Base-by-base conservation (phyloP, 2,888 invertebrate species). In the Cybosia mesomella region DNA sequence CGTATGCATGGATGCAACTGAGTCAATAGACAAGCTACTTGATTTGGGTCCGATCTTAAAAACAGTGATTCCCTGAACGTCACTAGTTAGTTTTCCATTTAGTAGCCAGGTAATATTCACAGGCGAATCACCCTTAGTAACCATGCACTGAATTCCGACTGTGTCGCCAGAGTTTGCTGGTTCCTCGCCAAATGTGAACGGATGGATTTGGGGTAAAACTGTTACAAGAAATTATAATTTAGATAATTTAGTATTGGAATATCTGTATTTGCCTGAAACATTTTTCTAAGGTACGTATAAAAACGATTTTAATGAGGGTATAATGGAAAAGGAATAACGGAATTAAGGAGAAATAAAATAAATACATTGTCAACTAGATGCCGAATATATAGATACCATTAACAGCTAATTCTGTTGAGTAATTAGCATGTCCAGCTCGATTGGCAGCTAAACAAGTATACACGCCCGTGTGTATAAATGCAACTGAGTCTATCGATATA, bases 141-240 rank as follows among this genome's bases (percentile, higher is more conserved):
- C 96, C 91, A 97, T 96, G 87, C 97, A 98, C 75, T 96, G 96
- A 7, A 97, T 95, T 68, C 97, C 97, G 54, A 97, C 96, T 75
- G 96, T 96, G 76, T 97, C 97, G 10, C 97, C 97, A 68, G 97
- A 97, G 85, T 97, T 97, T 58, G 97, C 96, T 62, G 97, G 95
- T 77, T 97, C 97, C 65, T 97, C 97, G 64, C 97, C 97, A 84
- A 98, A 97, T 69, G 95, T 95, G 86, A 97, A 97, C 69, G 97
- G 97, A 90, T 96, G 96, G 85, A 97, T 97, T 95, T 97, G 97
- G 73, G 97, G 97, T 75, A 96, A 95, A 88, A 97, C 97, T 97
- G 87, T 85, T 81, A 8, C 5, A 36, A 67, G 70, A 82, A 74
- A 21, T 3, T 21, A 58, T 10, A 11, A 22, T 21, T 55, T 34